These are phyloP conservation scores for Notospermus geniculatus DNA, from an alignment of 1,140 invertebrate genomes.

Conservation along the genomic window DNA sequence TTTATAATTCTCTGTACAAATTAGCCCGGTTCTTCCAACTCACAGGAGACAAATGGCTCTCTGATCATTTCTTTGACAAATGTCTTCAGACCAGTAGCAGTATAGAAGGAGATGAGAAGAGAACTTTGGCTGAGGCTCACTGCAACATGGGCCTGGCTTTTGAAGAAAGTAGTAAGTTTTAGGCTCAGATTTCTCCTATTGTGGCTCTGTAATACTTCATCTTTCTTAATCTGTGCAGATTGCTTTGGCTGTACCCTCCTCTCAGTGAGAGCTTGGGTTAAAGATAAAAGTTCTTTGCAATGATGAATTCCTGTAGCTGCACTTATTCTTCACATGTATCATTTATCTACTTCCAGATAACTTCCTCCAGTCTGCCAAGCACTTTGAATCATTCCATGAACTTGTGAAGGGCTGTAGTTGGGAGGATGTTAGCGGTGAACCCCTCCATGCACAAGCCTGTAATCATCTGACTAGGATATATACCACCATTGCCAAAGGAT, in stretches of 20 bases:
- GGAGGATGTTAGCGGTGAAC: constrained; percentile 28
- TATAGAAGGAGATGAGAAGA: constrained; percentile 36
- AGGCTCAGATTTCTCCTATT: not conserved
- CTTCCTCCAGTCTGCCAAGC: constrained; percentile 40
- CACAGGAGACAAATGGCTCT: constrained; percentile 50
- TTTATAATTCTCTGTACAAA: constrained; percentile 38
- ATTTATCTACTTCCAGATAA: constrained; percentile 32
- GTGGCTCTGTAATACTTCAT: not conserved
- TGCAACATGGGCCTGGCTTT: constrained; percentile 49
- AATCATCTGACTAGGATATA: constrained; percentile 46
- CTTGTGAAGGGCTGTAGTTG: constrained; percentile 37
- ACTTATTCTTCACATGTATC: constrained; percentile 1
- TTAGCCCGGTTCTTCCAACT: constrained; percentile 48
- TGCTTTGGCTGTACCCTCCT: not conserved
- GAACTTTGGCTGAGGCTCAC: constrained; percentile 45
- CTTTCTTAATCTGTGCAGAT: too few relatives aligned
- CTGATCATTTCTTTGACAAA: constrained; percentile 51
- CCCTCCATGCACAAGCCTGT: constrained; percentile 44
- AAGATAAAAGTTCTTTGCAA: constrained; percentile 1
- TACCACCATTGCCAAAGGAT: constrained; percentile 34
- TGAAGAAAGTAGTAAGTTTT: constrained; percentile 44
- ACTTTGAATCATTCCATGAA: constrained; percentile 49
- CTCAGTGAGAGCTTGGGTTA: not conserved
- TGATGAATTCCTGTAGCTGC: too few relatives aligned
- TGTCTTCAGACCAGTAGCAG: constrained; percentile 37